phyloP scores from a whole-genome alignment of 2,797 vertebrate genomes.

The Channa striata region DNA sequence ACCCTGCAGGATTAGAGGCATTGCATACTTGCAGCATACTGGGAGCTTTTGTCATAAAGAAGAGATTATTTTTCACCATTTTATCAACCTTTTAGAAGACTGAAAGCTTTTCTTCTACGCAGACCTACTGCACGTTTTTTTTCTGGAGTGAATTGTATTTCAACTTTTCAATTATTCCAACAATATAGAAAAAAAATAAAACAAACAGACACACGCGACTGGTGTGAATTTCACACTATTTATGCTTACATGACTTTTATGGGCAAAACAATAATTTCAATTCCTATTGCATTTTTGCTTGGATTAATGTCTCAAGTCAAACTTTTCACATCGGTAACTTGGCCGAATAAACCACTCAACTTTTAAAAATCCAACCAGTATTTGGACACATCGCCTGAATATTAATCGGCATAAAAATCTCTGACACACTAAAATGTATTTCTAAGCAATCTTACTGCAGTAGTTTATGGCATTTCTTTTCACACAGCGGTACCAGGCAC shows the following conservation, averaged over 20 bases:
- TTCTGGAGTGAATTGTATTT: neutral
- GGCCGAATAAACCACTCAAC: neutral
- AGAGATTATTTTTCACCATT: neutral
- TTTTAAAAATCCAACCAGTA: neutral
- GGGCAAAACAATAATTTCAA: neutral
- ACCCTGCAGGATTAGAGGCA: neutral
- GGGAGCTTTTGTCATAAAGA: neutral
- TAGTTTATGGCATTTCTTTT: neutral
- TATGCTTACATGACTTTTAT: neutral
- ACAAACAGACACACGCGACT: fast-evolving
- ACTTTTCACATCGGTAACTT: conserved; percentile 38
- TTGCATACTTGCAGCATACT: neutral
- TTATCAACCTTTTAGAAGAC: neutral
- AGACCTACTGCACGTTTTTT: neutral
- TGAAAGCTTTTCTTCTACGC: conserved; percentile 26
- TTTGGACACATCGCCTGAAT: neutral
- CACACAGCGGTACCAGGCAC: neutral
- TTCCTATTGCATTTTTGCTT: neutral
- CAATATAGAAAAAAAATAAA: too few species aligned
- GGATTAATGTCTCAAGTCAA: neutral
- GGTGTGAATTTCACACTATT: neutral
- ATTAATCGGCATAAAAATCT: neutral
- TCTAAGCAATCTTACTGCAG: too few species aligned
- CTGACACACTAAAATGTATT: neutral
- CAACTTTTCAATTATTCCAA: neutral